Percentiles rank a stretch among this genome's conserved stretches.
Evolutionary conservation across 53 echinoderm and acorn worm genomes (phyloP).

Genomic region (Mesocentrotus franciscanus): DNA sequence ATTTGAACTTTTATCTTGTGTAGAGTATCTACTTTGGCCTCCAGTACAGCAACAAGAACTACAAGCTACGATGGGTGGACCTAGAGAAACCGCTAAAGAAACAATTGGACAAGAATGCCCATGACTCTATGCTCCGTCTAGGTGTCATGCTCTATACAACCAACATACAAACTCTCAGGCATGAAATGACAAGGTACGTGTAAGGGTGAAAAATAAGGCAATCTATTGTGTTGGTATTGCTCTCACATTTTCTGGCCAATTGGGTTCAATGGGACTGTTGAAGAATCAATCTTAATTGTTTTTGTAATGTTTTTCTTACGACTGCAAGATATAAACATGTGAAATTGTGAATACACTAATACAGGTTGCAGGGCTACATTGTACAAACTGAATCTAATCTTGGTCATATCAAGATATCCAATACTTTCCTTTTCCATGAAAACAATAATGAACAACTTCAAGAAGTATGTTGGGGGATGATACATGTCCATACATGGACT

Average conservation of each 20-base stretch:
- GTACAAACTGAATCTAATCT: too few relatives aligned
- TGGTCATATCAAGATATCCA: too few relatives aligned
- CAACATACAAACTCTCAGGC: conserved; percentile 82
- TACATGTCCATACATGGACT: neutral
- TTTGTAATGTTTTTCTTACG: neutral
- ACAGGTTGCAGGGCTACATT: too few relatives aligned
- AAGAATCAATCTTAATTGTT: neutral
- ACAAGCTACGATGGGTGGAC: conserved; percentile 98
- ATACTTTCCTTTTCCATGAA: neutral
- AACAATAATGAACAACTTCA: neutral
- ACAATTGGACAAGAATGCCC: conserved; percentile 94
- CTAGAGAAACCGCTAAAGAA: conserved; percentile 97
- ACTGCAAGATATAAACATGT: neutral
- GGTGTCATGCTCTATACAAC: conserved; percentile 93
- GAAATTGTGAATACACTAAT: too few relatives aligned
- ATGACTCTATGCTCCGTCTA: conserved; percentile 85
- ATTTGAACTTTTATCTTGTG: conserved; percentile 7
- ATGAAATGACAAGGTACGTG: conserved; percentile 99
- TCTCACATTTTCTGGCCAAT: neutral
- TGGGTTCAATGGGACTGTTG: neutral
- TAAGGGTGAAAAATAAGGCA: conserved; percentile 55
- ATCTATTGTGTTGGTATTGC: neutral
- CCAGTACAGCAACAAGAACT: conserved; percentile 96
- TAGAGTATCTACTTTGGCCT: conserved; percentile 97
- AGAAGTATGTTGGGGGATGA: neutral